Evolutionary conservation across 2,113 vertebrate species (phyloP).

Genomic region (Sinocyclocheilus anshuiensis): DNA sequence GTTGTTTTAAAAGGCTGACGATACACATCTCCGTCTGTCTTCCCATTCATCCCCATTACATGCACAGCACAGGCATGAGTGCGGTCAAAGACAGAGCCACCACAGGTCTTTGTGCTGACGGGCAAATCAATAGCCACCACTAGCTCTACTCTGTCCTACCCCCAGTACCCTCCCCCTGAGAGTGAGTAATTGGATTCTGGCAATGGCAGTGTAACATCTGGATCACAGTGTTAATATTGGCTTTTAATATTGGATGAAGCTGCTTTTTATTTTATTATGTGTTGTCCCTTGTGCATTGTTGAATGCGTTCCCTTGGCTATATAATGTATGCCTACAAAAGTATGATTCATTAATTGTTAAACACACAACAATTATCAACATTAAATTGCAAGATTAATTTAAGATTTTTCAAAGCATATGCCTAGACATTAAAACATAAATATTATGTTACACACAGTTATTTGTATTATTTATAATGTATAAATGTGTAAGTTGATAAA

Average conservation of each 20-base stretch:
- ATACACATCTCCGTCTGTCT: slow-evolving; percentile 50
- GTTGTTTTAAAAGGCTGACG: slow-evolving; percentile 54
- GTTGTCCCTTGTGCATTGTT: not conserved
- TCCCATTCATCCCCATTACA: slow-evolving; percentile 41
- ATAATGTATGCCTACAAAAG: not conserved
- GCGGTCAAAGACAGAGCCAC: slow-evolving; percentile 49
- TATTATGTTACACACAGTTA: slow-evolving; percentile 48
- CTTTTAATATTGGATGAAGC: slow-evolving; percentile 37
- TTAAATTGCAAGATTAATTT: slow-evolving; percentile 25
- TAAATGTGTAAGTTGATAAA: slow-evolving; percentile 57
- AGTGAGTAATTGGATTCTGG: not conserved
- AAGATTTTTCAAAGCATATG: slow-evolving; percentile 24
- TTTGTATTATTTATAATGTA: slow-evolving; percentile 69
- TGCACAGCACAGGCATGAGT: slow-evolving; percentile 34
- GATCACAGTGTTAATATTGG: slow-evolving; percentile 28
- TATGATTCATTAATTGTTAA: slow-evolving; percentile 49
- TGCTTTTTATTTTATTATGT: slow-evolving; percentile 18
- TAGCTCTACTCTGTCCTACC: slow-evolving; percentile 15
- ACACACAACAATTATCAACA: slow-evolving; percentile 39
- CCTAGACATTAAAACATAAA: slow-evolving; percentile 42
- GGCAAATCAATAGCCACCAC: slow-evolving; percentile 54
- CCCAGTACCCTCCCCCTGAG: not conserved
- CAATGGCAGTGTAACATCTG: slow-evolving; percentile 14
- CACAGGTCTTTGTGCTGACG: slow-evolving; percentile 36
- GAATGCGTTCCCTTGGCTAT: not conserved